Evolutionary conservation across 2,113 vertebrate species (phyloP).

Genomic region (Caracal caracal): DNA sequence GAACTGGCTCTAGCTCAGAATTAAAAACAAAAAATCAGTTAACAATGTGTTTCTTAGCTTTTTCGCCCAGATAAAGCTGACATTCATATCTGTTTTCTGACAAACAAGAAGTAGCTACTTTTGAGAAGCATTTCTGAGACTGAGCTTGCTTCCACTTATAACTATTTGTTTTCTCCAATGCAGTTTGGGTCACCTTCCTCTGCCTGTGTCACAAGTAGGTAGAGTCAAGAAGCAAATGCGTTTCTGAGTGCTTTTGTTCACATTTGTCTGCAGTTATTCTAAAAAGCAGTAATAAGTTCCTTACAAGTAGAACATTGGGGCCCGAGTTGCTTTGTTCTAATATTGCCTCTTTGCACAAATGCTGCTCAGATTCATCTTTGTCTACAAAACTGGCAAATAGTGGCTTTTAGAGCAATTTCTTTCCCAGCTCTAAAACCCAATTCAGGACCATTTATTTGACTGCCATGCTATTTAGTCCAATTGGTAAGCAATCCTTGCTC

Average conservation of each 20-base stretch:
- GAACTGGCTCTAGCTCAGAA: background rate
- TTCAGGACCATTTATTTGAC: background rate
- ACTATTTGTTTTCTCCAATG: background rate
- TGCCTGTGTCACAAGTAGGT: background rate
- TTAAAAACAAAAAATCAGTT: background rate
- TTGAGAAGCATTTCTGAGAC: background rate
- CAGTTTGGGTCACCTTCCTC: background rate
- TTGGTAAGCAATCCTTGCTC: background rate
- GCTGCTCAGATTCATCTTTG: background rate
- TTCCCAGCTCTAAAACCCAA: background rate
- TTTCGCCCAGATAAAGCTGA: background rate
- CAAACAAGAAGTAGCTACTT: background rate
- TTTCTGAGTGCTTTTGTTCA: background rate
- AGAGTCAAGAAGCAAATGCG: background rate
- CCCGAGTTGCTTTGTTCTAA: background rate
- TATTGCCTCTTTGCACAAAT: background rate
- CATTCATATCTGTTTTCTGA: background rate
- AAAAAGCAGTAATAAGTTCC: background rate
- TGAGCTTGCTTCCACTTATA: background rate
- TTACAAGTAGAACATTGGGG: background rate
- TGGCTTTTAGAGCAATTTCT: background rate
- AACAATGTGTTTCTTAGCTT: background rate
- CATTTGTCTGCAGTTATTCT: background rate
- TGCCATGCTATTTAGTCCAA: background rate
- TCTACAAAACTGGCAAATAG: background rate